A percentile compares a stretch with the other conserved stretches of the same genome.
phyloP scores from a whole-genome alignment of 2,113 vertebrate genomes.

The Dicentrarchus labrax region DNA sequence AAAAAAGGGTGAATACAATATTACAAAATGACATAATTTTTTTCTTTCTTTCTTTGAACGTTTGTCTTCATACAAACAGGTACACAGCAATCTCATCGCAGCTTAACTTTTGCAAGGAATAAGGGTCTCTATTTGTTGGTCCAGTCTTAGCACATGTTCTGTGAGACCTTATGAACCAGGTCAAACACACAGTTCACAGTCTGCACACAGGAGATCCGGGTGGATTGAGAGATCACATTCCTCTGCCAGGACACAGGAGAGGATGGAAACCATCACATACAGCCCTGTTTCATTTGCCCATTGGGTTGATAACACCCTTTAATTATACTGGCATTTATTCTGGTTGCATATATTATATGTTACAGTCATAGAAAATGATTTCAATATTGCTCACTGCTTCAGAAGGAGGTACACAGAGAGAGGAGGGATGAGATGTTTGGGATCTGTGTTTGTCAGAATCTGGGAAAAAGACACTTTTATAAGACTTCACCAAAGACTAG shows the following conservation, averaged over 20 bases:
- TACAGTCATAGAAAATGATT: neutral
- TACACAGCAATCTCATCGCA: too few relatives aligned
- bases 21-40: neutral
- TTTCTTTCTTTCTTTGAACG: neutral
- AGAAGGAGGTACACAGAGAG: neutral
- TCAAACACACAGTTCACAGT: slow-evolving; percentile 52
- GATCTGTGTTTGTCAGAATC: neutral
- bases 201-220: slow-evolving; percentile 59
- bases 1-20: neutral
- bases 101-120: neutral
- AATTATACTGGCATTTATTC: neutral
- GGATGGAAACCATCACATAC: slow-evolving; percentile 4
- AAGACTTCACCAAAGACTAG: neutral
- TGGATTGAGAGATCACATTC: slow-evolving; percentile 68
- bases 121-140: neutral
- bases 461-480: slow-evolving; percentile 15
- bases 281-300: neutral
- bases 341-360: neutral
- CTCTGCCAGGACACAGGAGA: slow-evolving; percentile 30
- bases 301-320: slow-evolving; percentile 8
- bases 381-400: neutral
- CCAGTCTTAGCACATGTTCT: neutral
- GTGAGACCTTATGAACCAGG: slow-evolving; percentile 35
- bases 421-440: neutral
- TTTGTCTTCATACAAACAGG: neutral